Percentiles rank a stretch among this genome's conserved stretches.
phyloP scores from a whole-genome alignment of 2,888 invertebrate genomes.

The Pristionchus maxplancki region DNA sequence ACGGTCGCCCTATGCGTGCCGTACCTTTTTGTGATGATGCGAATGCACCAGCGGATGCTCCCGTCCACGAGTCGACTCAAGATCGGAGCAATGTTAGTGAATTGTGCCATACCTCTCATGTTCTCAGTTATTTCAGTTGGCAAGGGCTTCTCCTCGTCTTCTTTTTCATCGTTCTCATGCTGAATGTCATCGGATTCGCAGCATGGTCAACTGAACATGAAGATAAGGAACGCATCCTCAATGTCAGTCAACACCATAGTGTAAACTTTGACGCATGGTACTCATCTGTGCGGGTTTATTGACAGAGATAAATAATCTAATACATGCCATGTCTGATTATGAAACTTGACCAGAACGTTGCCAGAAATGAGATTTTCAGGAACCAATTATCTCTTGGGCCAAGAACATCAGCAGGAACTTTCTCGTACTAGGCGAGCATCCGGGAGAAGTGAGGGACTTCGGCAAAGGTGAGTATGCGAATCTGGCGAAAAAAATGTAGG shows the following conservation, averaged over 20 bases:
- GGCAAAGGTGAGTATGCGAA: background rate
- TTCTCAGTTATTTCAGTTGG: background rate
- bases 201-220: background rate
- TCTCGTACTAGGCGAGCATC: background rate
- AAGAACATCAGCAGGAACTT: background rate
- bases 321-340: too few species aligned
- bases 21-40: background rate
- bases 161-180: background rate
- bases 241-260: background rate
- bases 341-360: background rate
- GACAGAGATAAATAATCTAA: too few species aligned
- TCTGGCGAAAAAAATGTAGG: background rate
- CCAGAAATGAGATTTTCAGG: background rate
- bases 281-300: too few species aligned
- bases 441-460: conserved; percentile 4
- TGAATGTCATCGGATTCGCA: background rate
- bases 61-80: background rate
- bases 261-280: too few species aligned
- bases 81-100: background rate
- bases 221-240: background rate
- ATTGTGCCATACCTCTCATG: too few species aligned
- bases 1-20: background rate
- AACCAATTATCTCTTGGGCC: background rate
- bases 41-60: conserved; percentile 1
- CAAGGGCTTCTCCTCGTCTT: background rate